Base-by-base conservation (phyloP, 2,888 invertebrate genomes). In the Acanthosepion esculentum region DNA sequence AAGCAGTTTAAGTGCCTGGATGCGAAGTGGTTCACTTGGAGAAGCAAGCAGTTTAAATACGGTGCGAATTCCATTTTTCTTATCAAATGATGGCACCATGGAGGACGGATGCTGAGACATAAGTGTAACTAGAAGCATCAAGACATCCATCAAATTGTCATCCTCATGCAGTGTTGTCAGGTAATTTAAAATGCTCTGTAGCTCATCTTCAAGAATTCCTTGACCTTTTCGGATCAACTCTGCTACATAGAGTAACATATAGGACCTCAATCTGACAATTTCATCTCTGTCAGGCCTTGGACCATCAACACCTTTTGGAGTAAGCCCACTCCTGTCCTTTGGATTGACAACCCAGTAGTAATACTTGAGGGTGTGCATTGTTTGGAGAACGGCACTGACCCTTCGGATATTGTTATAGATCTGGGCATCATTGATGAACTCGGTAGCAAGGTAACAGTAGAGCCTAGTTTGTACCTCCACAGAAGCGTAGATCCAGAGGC, bases 271-370 rank as follows among this genome's bases (percentile, higher is more conserved):
- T 95, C 99, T 98, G 95, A 99, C 98, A 96, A 99, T 99, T 97
- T 99, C 97, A 95, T 99, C 99, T 97, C 99, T 99, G 91, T 98
- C 98, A 48, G 99, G 99, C 95, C 99, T 98, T 6, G 97, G 99
- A 95, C 99, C 99, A 98, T 99, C 99, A 96, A 99, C 98, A 96
- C 99, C 99, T 98, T 99, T 99, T 48, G 99, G 99, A 95, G 98
- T 98, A 97, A 99, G 99, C 94, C 99, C 99, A 97, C 99, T 99
- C 98, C 99, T 99, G 95, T 99, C 98, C 96, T 99, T 98, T 0
- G 99, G 99, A 98, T 99, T 99, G 95, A 99, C 98, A 93, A 99
- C 99, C 99, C 99, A 99, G 97, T 99, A 99, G 98, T 99, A 99
- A 97, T 99, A 99, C 98, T 99, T 99, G 95, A 99, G 98, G 7